These are phyloP conservation scores for Mycalesis mineus DNA, from an alignment of 2,888 invertebrate species.

Conservation along the genomic window DNA sequence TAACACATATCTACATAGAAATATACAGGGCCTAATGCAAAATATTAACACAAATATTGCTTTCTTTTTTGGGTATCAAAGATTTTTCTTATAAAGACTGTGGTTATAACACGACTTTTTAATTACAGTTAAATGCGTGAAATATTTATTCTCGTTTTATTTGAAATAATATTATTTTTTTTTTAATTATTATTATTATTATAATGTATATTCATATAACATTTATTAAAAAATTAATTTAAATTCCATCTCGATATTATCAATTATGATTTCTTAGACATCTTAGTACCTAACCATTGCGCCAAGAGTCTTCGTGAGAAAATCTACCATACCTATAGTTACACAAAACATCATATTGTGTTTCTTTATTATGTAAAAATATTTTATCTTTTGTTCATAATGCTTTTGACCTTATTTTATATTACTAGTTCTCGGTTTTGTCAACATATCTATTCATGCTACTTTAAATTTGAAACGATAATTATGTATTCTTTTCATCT, in stretches of 20 bases:
- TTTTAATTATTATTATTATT: no score
- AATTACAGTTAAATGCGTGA: no score
- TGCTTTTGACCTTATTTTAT: not conserved
- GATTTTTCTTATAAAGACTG: not conserved
- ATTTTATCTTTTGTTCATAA: not conserved
- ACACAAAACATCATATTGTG: not conserved
- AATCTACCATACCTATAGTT: not conserved
- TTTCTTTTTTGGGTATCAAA: not conserved
- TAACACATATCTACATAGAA: not conserved
- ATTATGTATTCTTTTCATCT: not conserved
- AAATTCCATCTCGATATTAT: no score
- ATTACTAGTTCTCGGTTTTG: not conserved
- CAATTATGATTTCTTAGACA: no score
- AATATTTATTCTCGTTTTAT: no score
- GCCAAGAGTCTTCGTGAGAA: not conserved
- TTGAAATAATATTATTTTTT: no score
- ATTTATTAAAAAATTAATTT: no score
- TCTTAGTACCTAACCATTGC: no score
- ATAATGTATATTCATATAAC: no score
- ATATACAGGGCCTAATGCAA: constrained; percentile 5
- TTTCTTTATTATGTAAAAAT: not conserved
- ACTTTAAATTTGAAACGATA: not conserved
- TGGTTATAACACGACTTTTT: no score
- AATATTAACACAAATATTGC: not conserved
- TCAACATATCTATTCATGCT: not conserved